phyloP scores from a whole-genome alignment of 1,140 invertebrate genomes.

The Helicoverpa zea region DNA sequence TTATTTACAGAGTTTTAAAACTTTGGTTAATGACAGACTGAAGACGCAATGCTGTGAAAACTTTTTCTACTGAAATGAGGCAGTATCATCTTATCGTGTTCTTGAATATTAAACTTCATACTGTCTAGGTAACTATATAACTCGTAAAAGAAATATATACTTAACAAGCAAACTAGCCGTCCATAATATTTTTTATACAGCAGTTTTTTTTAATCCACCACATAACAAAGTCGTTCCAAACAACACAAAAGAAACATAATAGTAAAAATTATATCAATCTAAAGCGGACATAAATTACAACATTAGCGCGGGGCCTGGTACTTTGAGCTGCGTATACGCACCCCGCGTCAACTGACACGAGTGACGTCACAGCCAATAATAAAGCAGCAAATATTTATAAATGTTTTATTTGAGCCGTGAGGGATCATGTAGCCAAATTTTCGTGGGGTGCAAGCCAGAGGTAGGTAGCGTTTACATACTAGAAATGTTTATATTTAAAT shows the following conservation, averaged over 20 bases:
- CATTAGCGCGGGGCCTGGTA: conserved; percentile 22
- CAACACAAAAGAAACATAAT: conserved; percentile 29
- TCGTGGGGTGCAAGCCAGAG: conserved; percentile 46
- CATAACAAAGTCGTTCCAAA: conserved; percentile 10
- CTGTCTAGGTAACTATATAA: no score
- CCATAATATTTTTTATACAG: background rate
- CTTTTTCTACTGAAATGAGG: no score
- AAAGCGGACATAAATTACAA: conserved; percentile 35
- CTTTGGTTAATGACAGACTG: no score
- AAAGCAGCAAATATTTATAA: conserved; percentile 82
- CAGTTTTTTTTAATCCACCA: background rate
- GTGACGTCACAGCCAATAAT: conserved; percentile 49
- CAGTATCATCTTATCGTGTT: no score
- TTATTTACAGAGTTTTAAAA: background rate
- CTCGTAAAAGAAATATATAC: background rate
- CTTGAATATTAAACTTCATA: no score
- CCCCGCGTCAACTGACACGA: conserved; percentile 31
- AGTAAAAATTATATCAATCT: conserved; percentile 47
- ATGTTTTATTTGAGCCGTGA: conserved; percentile 79
- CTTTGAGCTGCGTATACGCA: conserved; percentile 46
- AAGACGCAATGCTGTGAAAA: no score
- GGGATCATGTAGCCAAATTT: conserved; percentile 60
- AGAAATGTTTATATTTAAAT: no score
- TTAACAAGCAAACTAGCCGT: background rate
- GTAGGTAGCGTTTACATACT: conserved; percentile 41